These are phyloP conservation scores for Polypterus senegalus DNA, from an alignment of 2,113 vertebrate genomes.

Conservation along the genomic window DNA sequence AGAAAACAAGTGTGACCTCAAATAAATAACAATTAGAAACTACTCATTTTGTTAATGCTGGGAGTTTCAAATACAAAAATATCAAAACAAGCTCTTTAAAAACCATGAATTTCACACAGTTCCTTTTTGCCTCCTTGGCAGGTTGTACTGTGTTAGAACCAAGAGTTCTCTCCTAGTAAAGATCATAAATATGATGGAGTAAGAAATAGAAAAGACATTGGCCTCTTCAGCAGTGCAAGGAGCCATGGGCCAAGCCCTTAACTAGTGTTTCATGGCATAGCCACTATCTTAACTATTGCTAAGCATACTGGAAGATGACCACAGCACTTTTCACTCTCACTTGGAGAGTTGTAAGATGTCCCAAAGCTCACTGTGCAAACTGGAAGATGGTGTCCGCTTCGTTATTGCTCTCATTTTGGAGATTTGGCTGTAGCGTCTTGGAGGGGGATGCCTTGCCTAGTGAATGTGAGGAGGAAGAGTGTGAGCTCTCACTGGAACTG, in stretches of 20 bases:
- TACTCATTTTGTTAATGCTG: no score
- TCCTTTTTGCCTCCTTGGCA: no score
- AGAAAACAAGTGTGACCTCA: no score
- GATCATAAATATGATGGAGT: slow-evolving; percentile 3
- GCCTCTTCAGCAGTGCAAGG: slow-evolving; percentile 10
- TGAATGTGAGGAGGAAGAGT: slow-evolving; percentile 83
- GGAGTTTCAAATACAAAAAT: no score
- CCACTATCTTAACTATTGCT: no score
- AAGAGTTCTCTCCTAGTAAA: no score
- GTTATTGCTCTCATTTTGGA: slow-evolving; percentile 39
- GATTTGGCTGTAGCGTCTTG: slow-evolving; percentile 46
- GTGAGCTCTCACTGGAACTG: slow-evolving; percentile 93
- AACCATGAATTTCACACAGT: no score
- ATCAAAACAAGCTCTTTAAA: no score
- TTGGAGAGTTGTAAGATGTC: neutral
- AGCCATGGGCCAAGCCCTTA: neutral
- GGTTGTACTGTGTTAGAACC: no score
- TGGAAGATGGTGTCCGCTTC: slow-evolving; percentile 54
- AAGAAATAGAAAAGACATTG: slow-evolving; percentile 3
- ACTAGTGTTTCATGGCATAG: no score
- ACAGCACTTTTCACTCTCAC: neutral
- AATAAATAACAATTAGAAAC: no score
- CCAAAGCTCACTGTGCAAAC: slow-evolving; percentile 48
- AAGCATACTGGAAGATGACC: no score
- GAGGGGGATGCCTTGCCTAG: slow-evolving; percentile 67